phyloP scores from a whole-genome alignment of 2,113 vertebrate species.

The Peromyscus polionotus region DNA sequence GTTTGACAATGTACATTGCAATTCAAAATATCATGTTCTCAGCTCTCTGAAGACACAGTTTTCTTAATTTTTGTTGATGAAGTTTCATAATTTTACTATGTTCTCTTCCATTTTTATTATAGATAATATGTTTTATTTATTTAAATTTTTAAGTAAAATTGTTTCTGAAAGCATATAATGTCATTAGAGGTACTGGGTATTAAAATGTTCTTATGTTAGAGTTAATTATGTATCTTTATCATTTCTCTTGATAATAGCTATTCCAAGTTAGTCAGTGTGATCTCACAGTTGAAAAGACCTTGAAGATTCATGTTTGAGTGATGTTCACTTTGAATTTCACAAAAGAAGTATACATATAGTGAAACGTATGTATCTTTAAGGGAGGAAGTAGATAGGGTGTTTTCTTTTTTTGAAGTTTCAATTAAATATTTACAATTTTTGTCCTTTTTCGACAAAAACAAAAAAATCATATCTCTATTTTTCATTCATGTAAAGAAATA shows the following conservation, averaged over 20 bases:
- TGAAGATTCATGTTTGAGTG: background rate
- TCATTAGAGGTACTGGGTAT: background rate
- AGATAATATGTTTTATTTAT: background rate
- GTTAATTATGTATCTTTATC: background rate
- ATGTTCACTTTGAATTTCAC: background rate
- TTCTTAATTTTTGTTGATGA: background rate
- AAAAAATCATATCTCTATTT: background rate
- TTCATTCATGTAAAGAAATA: background rate
- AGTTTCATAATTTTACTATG: background rate
- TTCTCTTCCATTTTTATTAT: background rate
- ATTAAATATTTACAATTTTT: background rate
- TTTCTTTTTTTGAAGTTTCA: background rate
- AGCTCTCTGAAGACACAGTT: background rate
- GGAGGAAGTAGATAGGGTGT: background rate
- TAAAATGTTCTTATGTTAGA: background rate
- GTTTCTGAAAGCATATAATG: background rate
- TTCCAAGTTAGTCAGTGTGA: background rate
- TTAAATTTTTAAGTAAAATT: background rate
- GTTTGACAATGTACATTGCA: background rate
- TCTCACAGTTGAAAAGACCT: background rate
- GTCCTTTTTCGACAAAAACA: background rate
- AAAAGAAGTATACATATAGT: background rate
- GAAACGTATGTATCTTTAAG: background rate
- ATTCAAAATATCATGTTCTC: slow-evolving; percentile 1
- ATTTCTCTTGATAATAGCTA: background rate